Base-by-base conservation (phyloP, 2,113 vertebrate species). In the Numenius arquata region DNA sequence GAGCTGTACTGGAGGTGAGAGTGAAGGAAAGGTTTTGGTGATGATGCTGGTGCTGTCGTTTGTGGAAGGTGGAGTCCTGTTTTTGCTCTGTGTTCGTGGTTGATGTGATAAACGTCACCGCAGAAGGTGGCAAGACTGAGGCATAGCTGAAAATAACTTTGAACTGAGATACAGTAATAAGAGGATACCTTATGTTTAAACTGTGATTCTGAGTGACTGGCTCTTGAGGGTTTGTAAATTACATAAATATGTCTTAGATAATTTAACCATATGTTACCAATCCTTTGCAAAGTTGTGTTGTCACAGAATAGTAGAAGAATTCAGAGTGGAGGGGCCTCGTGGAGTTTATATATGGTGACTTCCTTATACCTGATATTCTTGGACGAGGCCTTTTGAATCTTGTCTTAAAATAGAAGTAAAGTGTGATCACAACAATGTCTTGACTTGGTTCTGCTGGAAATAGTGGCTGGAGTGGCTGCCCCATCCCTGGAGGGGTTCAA, bases 31-130 rank as follows among this genome's bases (percentile, higher is more conserved):
- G 18, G 4, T 36, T 1, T 0, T 34, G 61, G 40, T 38, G 53
- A 62, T 84, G 58, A 63, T 84, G 63, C 40, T 0, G 2, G 45
- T 74, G 50, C 61, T 74, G 38, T 14, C 13, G 5, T 8, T 59
- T 59, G 8, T 71, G 77, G 84, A 41, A 83, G 27, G 63, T 26
- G 68, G 43, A 41, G 50, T 40, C 25, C 32, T n/a, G 32, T 11
- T 76, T 53, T 43, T 32, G 1, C 47, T 56, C 2, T n/a, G 32
- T 45, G 53, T 16, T 6, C 0, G 0, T 34, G 47, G 34, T 27
- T 23, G 20, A 0, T 11, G 38, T 22, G 87, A 45, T 81, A 47
- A 43, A 55, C 6, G 15, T 63, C 53, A 26, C 38, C 4, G 4
- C 30, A 30, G 20, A 40, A 75, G 61, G 62, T 55, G 93, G 9